Conservation (phyloP, 2,113 vertebrate species). For the Podilymbus podiceps region DNA sequence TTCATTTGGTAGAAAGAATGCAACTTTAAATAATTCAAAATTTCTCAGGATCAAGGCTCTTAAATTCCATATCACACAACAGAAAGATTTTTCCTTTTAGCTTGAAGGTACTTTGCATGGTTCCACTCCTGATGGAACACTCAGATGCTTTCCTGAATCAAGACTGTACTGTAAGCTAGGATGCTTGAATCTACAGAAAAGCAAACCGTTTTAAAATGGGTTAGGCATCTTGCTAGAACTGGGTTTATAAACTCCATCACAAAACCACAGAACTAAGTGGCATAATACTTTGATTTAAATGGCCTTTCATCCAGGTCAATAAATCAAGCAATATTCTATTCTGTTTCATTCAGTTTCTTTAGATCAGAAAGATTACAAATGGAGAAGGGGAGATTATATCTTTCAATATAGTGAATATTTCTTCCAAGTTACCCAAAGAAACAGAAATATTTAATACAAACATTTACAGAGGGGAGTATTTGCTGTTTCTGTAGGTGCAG, state of each 20-base stretch:
- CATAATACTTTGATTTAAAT: background rate
- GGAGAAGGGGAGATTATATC: background rate
- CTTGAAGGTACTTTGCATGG: background rate
- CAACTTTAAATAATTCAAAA: background rate
- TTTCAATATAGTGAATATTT: background rate
- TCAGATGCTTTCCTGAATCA: background rate
- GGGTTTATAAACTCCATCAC: background rate
- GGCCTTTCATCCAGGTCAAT: background rate
- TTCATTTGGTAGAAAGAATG: background rate
- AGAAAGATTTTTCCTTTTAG: background rate
- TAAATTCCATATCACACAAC: background rate
- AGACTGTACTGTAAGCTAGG: background rate
- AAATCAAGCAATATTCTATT: background rate
- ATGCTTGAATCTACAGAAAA: background rate
- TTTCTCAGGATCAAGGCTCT: background rate
- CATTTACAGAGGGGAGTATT: background rate
- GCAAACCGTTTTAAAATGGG: background rate
- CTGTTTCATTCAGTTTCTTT: background rate
- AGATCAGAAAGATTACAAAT: background rate
- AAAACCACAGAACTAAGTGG: background rate
- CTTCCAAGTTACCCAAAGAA: background rate
- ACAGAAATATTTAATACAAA: background rate
- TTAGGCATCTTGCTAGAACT: background rate
- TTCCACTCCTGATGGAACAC: background rate
- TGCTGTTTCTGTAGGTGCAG: background rate